Evolutionary conservation across 2,113 vertebrate genomes (phyloP).

Genomic region (Eulacestoma nigropectus): DNA sequence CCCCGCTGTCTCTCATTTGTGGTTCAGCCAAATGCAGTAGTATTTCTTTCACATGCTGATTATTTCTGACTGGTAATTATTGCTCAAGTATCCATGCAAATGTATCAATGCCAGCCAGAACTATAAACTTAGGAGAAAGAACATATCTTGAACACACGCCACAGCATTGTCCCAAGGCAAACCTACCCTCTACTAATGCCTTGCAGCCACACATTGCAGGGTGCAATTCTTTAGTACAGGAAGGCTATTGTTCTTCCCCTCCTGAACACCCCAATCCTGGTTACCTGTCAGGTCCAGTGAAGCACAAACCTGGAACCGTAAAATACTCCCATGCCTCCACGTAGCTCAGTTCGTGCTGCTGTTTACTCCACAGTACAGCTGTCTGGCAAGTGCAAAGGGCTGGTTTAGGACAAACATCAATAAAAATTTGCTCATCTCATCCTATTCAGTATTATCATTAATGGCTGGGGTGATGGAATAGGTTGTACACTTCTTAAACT

Average conservation of each 20-base stretch:
- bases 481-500: neutral
- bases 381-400: neutral
- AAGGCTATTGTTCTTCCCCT: neutral
- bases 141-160: neutral
- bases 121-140: neutral
- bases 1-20: neutral
- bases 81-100: neutral
- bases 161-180: neutral
- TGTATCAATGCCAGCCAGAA: neutral
- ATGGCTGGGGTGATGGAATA: neutral
- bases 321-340: neutral
- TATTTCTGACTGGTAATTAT: neutral
- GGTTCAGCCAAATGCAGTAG: neutral
- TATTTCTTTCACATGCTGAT: neutral
- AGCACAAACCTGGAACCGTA: neutral
- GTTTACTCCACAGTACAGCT: neutral
- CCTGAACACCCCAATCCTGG: neutral
- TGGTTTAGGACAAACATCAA: neutral
- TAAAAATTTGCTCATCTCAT: neutral
- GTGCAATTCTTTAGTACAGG: neutral
- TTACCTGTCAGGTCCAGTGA: neutral
- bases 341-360: neutral
- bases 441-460: neutral
- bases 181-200: neutral
- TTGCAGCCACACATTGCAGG: neutral